Evolutionary conservation across 2,113 vertebrate genomes (phyloP).

Genomic region (Syngnathus typhle): DNA sequence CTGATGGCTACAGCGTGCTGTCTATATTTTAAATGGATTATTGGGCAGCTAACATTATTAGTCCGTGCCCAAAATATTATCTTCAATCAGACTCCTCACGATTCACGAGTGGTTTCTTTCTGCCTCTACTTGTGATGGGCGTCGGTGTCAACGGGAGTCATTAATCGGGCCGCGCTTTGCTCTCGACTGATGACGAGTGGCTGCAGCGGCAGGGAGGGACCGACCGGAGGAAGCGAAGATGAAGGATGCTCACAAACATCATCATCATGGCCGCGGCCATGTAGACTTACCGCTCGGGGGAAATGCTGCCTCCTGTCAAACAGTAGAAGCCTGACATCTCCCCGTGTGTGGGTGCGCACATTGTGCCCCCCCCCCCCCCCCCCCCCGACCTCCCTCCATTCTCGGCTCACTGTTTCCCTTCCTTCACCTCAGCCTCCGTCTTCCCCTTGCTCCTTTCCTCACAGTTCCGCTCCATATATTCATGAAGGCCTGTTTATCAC

Average conservation of each 20-base stretch:
- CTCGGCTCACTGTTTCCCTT: slow-evolving; percentile 42
- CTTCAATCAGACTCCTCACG: too few relatives aligned
- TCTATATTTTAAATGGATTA: too few relatives aligned
- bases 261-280: slow-evolving; percentile 17
- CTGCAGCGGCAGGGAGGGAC: slow-evolving; percentile 29
- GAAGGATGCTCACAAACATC: slow-evolving; percentile 46
- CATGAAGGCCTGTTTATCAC: slow-evolving; percentile 75
- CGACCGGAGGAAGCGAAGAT: slow-evolving; percentile 38
- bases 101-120: slow-evolving; percentile 42
- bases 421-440: slow-evolving; percentile 40
- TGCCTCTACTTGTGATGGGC: slow-evolving; percentile 43
- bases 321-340: slow-evolving; percentile 27
- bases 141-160: slow-evolving; percentile 59
- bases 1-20: too few relatives aligned
- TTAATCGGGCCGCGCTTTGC: slow-evolving; percentile 50
- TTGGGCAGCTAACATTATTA: too few relatives aligned
- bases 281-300: slow-evolving; percentile 45
- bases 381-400: slow-evolving; percentile 1
- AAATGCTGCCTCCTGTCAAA: slow-evolving; percentile 61
- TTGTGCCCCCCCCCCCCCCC: slow-evolving; percentile 34
- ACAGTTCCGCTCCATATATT: slow-evolving; percentile 71
- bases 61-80: too few relatives aligned
- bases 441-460: slow-evolving; percentile 38
- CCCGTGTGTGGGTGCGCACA: not conserved
- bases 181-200: slow-evolving; percentile 54